These are phyloP conservation scores for Griposia aprilina DNA, from an alignment of 2,888 invertebrate genomes.

Conservation along the genomic window DNA sequence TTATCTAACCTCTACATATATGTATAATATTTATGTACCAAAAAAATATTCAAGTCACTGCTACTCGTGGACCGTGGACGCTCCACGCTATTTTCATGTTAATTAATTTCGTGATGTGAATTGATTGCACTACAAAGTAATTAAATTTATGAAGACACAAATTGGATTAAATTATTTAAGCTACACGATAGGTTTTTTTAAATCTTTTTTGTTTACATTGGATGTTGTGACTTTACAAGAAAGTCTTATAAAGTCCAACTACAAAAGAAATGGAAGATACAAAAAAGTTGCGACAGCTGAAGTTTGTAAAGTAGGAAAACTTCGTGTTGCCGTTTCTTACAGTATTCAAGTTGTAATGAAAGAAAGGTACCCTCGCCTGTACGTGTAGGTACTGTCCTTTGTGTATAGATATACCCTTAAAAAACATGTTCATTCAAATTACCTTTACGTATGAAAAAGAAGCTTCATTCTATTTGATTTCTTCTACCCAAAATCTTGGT, in stretches of 20 bases:
- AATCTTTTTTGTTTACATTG: slow-evolving; percentile 23
- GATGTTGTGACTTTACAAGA: slow-evolving; percentile 23
- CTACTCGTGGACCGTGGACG: slow-evolving; percentile 23
- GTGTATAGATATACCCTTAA: slow-evolving; percentile 17
- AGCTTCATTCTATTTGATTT: slow-evolving; percentile 14
- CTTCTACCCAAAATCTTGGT: slow-evolving; percentile 17
- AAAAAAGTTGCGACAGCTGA: slow-evolving; percentile 45
- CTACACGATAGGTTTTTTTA: slow-evolving; percentile 30
- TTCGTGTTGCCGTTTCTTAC: slow-evolving; percentile 29
- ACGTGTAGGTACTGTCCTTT: slow-evolving; percentile 10
- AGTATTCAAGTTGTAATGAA: slow-evolving; percentile 13
- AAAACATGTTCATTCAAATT: slow-evolving; percentile 39
- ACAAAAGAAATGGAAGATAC: slow-evolving; percentile 33
- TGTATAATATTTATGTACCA: slow-evolving; percentile 10
- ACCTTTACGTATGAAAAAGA: slow-evolving; percentile 15
- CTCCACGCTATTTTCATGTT: slow-evolving; percentile 45
- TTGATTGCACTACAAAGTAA: slow-evolving; percentile 58
- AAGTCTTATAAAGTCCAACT: slow-evolving; percentile 31
- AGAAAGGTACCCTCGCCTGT: slow-evolving; percentile 14
- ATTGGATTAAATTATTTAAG: slow-evolving; percentile 36
- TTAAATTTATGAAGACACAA: slow-evolving; percentile 43
- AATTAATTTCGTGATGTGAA: slow-evolving; percentile 57
- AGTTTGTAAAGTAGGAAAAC: slow-evolving; percentile 35
- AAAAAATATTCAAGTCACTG: slow-evolving; percentile 42
- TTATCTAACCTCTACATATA: slow-evolving; percentile 13